These are phyloP conservation scores for Phengaris alcon DNA, from an alignment of 2,888 invertebrate species.

Conservation along the genomic window DNA sequence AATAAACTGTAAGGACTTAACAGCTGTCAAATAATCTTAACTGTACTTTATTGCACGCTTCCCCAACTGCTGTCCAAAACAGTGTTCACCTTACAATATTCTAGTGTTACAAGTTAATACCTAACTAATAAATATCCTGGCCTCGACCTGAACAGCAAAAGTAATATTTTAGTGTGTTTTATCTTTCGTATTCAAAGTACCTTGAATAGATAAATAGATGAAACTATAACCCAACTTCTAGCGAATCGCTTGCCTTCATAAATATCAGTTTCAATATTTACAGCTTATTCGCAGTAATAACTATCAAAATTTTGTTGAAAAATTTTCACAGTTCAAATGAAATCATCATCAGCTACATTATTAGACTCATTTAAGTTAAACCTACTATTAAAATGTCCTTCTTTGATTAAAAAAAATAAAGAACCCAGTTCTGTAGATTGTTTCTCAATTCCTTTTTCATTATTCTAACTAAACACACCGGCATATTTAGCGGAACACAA, in stretches of 20 bases:
- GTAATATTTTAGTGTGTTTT: slow-evolving; percentile 19
- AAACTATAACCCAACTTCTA: slow-evolving; percentile 14
- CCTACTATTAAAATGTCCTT: too few relatives aligned
- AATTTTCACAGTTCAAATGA: not conserved
- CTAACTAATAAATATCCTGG: slow-evolving; percentile 11
- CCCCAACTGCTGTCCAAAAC: not conserved
- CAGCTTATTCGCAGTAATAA: not conserved
- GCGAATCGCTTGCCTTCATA: not conserved
- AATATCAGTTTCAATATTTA: slow-evolving; percentile 18
- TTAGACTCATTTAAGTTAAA: too few relatives aligned
- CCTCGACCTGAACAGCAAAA: slow-evolving; percentile 14
- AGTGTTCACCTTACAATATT: not conserved
- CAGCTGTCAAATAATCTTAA: too few relatives aligned
- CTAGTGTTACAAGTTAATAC: not conserved
- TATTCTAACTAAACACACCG: too few relatives aligned
- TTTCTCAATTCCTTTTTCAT: too few relatives aligned
- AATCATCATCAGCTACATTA: not conserved
- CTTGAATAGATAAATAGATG: slow-evolving; percentile 23
- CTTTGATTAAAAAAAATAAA: too few relatives aligned
- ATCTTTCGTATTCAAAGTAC: not conserved
- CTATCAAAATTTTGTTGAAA: not conserved
- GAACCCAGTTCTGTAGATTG: too few relatives aligned
- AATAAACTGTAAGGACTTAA: too few relatives aligned
- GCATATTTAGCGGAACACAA: too few relatives aligned
- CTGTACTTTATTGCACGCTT: too few relatives aligned